phyloP scores from a whole-genome alignment of 2,113 vertebrate genomes.

The Actenoides hombroni region DNA sequence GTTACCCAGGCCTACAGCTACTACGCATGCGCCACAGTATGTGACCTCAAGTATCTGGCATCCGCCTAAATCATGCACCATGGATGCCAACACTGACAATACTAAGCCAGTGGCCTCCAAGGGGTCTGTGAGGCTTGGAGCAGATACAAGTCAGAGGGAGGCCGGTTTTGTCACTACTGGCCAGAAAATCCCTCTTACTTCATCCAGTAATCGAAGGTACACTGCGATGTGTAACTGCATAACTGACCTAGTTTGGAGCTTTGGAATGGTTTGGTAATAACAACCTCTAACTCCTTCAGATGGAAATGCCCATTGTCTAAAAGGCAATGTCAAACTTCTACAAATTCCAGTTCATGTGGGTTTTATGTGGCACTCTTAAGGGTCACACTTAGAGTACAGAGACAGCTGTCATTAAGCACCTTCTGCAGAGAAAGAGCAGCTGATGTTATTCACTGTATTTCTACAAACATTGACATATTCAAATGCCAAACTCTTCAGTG shows the following conservation, averaged over 20 bases:
- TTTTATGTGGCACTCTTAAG: fast-evolving
- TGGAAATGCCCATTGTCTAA: not conserved
- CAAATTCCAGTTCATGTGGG: not conserved
- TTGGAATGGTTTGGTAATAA: conserved; percentile 67
- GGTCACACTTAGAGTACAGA: not conserved
- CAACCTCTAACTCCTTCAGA: conserved; percentile 50
- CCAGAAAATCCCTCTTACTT: conserved; percentile 63
- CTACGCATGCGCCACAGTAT: conserved; percentile 28
- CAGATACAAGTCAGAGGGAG: conserved; percentile 55
- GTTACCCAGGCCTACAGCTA: conserved; percentile 63
- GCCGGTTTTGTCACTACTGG: conserved; percentile 19
- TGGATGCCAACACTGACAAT: conserved; percentile 55
- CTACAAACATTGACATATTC: not conserved
- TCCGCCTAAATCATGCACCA: conserved; percentile 49
- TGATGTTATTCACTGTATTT: not conserved
- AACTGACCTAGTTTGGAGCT: conserved; percentile 65
- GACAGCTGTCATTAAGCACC: not conserved
- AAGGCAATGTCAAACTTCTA: not conserved
- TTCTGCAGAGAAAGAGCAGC: not conserved
- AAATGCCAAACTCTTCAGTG: not conserved
- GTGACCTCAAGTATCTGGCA: conserved; percentile 69
- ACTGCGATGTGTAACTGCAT: conserved; percentile 28
- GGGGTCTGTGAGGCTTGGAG: conserved; percentile 63
- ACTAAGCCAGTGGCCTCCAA: conserved; percentile 60
- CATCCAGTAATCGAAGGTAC: conserved; percentile 69